Conservation (phyloP, 2,888 invertebrate genomes). For the Bimastos eiseni region DNA sequence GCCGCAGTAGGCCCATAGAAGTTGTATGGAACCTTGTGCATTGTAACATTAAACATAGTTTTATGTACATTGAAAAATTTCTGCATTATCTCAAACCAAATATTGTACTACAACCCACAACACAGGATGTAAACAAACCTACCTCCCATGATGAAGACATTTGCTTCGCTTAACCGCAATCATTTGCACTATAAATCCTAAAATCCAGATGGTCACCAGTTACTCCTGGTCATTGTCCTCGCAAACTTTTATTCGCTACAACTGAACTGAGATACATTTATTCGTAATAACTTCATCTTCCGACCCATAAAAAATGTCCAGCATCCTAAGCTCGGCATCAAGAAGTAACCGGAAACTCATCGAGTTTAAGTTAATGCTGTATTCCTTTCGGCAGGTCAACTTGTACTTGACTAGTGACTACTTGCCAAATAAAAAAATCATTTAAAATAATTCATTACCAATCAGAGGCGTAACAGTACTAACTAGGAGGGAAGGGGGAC, state of each 20-base stretch:
- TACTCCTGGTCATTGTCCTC: neutral
- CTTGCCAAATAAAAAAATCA: no score
- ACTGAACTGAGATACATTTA: neutral
- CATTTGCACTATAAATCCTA: neutral
- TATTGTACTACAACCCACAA: neutral
- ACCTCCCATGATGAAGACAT: constrained; percentile 3
- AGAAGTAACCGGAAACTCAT: neutral
- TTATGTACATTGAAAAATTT: no score
- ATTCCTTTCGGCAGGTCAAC: neutral
- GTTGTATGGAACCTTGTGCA: no score
- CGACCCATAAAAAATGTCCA: neutral
- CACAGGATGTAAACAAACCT: neutral
- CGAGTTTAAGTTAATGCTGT: neutral
- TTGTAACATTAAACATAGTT: no score
- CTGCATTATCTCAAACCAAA: no score
- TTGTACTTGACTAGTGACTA: neutral
- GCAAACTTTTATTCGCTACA: neutral
- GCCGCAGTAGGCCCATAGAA: no score
- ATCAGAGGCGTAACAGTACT: no score
- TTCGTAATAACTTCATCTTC: neutral
- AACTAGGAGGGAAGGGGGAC: no score
- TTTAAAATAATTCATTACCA: no score
- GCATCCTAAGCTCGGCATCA: neutral
- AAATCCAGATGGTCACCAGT: neutral
- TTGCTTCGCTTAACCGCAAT: neutral